phyloP scores from a whole-genome alignment of 2,797 vertebrate species.

The Sus cebifrons region DNA sequence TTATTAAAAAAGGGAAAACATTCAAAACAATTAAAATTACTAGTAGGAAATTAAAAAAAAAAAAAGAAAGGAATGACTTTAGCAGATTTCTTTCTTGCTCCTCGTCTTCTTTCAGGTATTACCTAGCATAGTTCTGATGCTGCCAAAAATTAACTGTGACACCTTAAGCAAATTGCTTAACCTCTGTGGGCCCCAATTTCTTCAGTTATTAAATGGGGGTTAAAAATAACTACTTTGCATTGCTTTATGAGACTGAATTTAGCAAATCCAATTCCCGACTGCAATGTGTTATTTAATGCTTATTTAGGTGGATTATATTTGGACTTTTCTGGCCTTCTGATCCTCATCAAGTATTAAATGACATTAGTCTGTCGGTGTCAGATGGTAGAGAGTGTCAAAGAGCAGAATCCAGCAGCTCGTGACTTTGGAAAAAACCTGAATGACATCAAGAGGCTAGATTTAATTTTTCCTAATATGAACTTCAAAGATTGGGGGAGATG shows the following conservation, averaged over 20 bases:
- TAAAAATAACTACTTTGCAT: conserved; percentile 57
- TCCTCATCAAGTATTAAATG: not conserved
- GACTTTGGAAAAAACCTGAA: not conserved
- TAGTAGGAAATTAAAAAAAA: too few species aligned
- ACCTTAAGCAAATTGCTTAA: conserved; percentile 61
- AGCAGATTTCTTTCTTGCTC: not conserved
- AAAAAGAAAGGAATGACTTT: not conserved
- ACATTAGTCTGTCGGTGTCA: not conserved
- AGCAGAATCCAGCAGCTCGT: not conserved
- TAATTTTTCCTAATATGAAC: not conserved
- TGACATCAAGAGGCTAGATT: not conserved
- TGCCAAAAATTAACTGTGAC: conserved; percentile 49
- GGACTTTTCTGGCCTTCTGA: not conserved
- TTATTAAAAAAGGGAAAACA: too few species aligned
- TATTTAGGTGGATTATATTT: not conserved
- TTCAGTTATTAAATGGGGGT: conserved; percentile 44
- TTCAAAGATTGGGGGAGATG: conserved; percentile 1
- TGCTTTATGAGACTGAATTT: not conserved
- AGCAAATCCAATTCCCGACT: not conserved
- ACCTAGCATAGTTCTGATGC: conserved; percentile 36
- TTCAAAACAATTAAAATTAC: too few species aligned
- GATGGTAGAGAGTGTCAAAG: not conserved
- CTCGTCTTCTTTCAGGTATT: not conserved
- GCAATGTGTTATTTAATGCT: not conserved
- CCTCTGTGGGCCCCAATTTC: not conserved